Conservation (phyloP, 2,797 vertebrate species). For the Myotis daubentonii region DNA sequence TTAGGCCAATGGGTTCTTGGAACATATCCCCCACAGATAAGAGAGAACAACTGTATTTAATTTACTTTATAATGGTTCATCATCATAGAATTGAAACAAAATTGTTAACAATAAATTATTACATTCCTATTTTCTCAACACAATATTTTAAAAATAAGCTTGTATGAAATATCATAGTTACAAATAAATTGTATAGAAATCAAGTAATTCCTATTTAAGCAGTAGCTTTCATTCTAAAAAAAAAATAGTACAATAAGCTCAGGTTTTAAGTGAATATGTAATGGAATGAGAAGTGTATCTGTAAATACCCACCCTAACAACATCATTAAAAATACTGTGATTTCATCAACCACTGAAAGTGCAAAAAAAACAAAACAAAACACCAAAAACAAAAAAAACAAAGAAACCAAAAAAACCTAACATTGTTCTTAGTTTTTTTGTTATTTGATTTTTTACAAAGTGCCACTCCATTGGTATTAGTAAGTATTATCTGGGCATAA, state of each 20-base stretch:
- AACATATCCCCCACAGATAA: background rate
- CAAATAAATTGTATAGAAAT: background rate
- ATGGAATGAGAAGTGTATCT: background rate
- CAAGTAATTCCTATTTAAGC: background rate
- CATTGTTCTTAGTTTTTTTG: background rate
- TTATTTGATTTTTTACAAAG: slow-evolving; percentile 11
- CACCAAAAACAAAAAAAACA: no score
- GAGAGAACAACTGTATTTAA: background rate
- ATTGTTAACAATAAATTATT: background rate
- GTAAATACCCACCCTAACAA: background rate
- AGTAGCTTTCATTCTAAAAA: background rate
- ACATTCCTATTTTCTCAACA: background rate
- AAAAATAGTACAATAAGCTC: background rate
- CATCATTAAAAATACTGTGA: background rate
- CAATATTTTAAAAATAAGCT: background rate
- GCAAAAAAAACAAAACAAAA: background rate
- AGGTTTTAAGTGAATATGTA: background rate
- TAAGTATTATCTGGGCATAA: background rate
- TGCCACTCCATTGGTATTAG: background rate
- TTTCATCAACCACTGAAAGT: background rate
- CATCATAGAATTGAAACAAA: background rate
- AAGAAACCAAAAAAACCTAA: background rate
- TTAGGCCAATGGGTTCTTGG: background rate
- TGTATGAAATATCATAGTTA: background rate
- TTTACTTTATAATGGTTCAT: background rate